Evolutionary conservation across 1,140 invertebrate genomes (phyloP).

Genomic region (Calosoma granatense): DNA sequence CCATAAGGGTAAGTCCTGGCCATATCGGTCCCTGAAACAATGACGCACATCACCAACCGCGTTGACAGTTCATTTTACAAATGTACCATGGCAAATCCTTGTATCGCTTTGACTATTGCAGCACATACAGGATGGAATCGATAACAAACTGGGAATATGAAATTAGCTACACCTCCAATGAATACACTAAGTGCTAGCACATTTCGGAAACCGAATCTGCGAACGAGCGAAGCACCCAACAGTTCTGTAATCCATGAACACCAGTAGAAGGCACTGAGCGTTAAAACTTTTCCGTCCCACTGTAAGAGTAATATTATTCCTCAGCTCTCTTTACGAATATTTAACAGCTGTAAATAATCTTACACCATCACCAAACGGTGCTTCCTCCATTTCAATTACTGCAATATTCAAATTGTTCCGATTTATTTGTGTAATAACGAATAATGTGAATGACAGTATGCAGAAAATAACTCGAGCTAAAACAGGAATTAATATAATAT

Average conservation of each 20-base stretch:
- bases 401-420: slow-evolving; percentile 18
- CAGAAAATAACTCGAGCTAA: slow-evolving; percentile 12
- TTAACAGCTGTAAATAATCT: too few species aligned
- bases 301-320: slow-evolving; percentile 11
- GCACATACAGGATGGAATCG: slow-evolving; percentile 8
- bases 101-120: slow-evolving; percentile 13
- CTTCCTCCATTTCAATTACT: slow-evolving; percentile 13
- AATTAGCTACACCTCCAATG: slow-evolving; percentile 12
- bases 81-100: slow-evolving; percentile 18
- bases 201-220: slow-evolving; percentile 33
- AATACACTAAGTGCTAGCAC: slow-evolving; percentile 28
- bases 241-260: slow-evolving; percentile 35
- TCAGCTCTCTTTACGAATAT: too few species aligned
- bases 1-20: slow-evolving; percentile 21
- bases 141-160: slow-evolving; percentile 13
- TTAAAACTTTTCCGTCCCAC: slow-evolving; percentile 30
- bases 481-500: too few species aligned
- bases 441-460: slow-evolving; percentile 18
- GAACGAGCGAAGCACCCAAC: slow-evolving; percentile 30
- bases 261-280: slow-evolving; percentile 37
- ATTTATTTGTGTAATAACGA: slow-evolving; percentile 19
- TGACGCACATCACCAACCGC: too few species aligned
- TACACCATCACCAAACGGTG: not conserved
- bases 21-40: slow-evolving; percentile 27
- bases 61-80: too few species aligned